Percentiles rank a stretch among this genome's conserved stretches.
These are phyloP conservation scores for Erebia palarica DNA, from an alignment of 2,888 invertebrate genomes.

Conservation along the genomic window DNA sequence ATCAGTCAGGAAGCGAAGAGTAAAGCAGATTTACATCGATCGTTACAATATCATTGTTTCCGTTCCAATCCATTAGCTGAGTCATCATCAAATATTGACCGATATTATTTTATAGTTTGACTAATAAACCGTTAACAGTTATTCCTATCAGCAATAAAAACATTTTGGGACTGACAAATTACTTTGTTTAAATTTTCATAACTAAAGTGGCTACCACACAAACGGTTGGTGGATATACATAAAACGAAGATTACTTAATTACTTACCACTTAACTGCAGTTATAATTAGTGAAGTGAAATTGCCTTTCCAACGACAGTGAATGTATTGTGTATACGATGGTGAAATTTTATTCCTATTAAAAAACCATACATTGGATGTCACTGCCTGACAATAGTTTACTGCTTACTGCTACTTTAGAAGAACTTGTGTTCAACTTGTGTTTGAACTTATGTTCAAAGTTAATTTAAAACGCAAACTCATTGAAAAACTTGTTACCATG, in stretches of 20 bases:
- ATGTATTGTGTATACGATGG: slow-evolving; percentile 21
- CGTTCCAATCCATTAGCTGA: background rate
- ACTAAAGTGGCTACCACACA: slow-evolving; percentile 13
- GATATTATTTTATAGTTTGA: background rate
- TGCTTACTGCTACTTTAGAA: too few species aligned
- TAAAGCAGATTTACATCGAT: too few species aligned
- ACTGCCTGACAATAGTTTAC: background rate
- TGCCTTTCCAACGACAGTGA: slow-evolving; percentile 32
- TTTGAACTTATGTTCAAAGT: too few species aligned
- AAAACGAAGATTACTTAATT: slow-evolving; percentile 14
- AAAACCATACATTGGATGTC: background rate
- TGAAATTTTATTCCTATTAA: slow-evolving; percentile 23
- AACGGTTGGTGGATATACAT: slow-evolving; percentile 1
- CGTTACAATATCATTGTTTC: background rate
- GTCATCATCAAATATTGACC: background rate
- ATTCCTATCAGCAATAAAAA: background rate
- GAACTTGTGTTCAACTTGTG: too few species aligned
- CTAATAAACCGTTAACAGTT: slow-evolving; percentile 1
- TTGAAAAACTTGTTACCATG: too few species aligned
- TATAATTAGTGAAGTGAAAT: slow-evolving; percentile 32
- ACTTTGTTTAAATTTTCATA: slow-evolving; percentile 8
- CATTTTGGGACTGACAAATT: slow-evolving; percentile 10
- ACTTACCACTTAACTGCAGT: slow-evolving; percentile 23
- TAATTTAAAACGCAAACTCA: too few species aligned
- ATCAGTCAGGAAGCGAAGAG: too few species aligned